These are phyloP conservation scores for Gorsachius magnificus DNA, from an alignment of 2,797 vertebrate species.

Conservation along the genomic window DNA sequence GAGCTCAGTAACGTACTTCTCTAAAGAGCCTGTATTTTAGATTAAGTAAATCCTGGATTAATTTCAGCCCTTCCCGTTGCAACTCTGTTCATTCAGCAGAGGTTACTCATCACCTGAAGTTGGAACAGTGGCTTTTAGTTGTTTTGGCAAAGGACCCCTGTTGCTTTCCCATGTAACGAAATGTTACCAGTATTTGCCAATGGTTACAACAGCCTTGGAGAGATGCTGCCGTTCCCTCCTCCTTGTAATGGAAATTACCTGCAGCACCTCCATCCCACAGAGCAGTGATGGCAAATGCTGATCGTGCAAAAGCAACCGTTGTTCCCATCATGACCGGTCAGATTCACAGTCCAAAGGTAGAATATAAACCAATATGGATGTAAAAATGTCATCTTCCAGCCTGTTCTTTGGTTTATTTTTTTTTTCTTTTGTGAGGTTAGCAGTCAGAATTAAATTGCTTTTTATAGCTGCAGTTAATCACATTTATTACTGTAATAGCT, in stretches of 20 bases:
- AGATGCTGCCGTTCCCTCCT: background rate
- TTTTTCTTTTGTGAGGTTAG: conserved; percentile 10
- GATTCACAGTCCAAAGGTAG: background rate
- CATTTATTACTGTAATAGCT: background rate
- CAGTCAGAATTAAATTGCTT: conserved; percentile 32
- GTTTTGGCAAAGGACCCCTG: background rate
- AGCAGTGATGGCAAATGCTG: background rate
- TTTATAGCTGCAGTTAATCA: conserved; percentile 50
- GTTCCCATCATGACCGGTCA: background rate
- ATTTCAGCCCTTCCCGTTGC: background rate
- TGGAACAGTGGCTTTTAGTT: background rate
- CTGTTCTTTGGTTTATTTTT: background rate
- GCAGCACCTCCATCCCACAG: background rate
- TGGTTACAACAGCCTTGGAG: background rate
- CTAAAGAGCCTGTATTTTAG: background rate
- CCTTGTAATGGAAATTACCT: background rate
- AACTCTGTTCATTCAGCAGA: background rate
- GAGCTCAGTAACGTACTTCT: background rate
- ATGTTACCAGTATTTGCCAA: background rate
- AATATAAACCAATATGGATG: background rate
- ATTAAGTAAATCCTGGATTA: background rate
- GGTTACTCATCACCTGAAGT: background rate
- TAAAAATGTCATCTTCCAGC: conserved; percentile 3
- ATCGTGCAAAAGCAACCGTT: background rate
- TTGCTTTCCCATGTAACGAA: background rate